phyloP scores from a whole-genome alignment of 2,797 vertebrate genomes.

The Galagoides demidoff region DNA sequence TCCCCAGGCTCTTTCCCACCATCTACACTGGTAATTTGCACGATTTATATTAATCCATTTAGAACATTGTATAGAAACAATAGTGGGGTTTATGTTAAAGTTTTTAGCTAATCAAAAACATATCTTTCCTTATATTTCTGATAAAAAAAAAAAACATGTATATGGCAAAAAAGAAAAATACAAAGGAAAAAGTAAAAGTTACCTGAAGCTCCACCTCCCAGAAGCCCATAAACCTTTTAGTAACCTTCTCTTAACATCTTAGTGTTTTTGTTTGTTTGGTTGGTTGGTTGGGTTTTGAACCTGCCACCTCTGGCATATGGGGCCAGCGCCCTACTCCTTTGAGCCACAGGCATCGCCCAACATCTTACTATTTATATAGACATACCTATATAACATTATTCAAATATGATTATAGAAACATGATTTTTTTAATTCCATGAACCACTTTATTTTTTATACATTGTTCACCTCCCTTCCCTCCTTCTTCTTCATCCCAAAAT shows the following conservation, averaged over 20 bases:
- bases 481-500: not conserved
- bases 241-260: not conserved
- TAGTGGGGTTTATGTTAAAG: not conserved
- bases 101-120: not conserved
- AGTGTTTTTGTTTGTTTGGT: not conserved
- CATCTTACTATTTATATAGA: not conserved
- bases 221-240: not conserved
- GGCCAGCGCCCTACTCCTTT: too few species aligned
- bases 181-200: slow-evolving; percentile 7
- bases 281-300: too few species aligned
- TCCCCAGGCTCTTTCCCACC: not conserved
- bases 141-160: not conserved
- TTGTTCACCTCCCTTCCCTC: not conserved
- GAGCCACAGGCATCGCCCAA: not conserved
- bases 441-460: not conserved
- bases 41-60: not conserved
- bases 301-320: too few species aligned
- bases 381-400: not conserved
- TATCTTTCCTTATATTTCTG: not conserved
- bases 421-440: not conserved
- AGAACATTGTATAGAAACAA: slow-evolving; percentile 6
- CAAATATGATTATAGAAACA: not conserved
- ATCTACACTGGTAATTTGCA: not conserved
- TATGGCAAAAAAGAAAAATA: not conserved
- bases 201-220: not conserved